Conservation (phyloP, 2,113 vertebrate species). For the Antigone vipio region DNA sequence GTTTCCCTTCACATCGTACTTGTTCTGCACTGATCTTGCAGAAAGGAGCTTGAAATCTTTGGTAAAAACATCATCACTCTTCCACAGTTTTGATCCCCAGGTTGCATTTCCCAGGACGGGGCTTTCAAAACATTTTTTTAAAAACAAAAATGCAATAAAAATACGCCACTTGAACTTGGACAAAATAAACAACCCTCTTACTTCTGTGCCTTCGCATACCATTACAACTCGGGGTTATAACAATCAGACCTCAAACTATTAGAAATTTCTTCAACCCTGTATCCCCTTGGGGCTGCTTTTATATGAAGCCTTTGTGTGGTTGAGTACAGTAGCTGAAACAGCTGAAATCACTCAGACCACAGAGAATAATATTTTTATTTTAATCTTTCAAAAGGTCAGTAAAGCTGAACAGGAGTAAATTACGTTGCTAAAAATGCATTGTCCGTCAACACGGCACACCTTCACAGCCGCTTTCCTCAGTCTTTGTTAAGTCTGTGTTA, state of each 20-base stretch:
- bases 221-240: background rate
- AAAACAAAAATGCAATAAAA: background rate
- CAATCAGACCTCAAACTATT: conserved; percentile 2
- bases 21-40: background rate
- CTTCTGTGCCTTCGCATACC: background rate
- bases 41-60: background rate
- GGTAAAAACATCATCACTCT: background rate
- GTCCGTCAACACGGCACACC: conserved; percentile 48
- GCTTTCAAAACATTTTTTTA: background rate
- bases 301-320: conserved; percentile 30
- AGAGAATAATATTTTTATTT: conserved; percentile 72
- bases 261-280: background rate
- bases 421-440: conserved; percentile 61
- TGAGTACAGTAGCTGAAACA: conserved; percentile 31
- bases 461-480: conserved; percentile 50
- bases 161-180: background rate
- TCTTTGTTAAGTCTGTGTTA: conserved; percentile 33
- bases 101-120: background rate
- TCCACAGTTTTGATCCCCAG: background rate
- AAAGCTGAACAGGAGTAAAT: conserved; percentile 68
- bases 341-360: conserved; percentile 42
- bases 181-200: background rate
- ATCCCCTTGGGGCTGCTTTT: conserved; percentile 9
- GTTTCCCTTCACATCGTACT: background rate
- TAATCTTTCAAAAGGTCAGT: conserved; percentile 72